These are phyloP conservation scores for Coilia nasus DNA, from an alignment of 2,797 vertebrate genomes.

Conservation along the genomic window DNA sequence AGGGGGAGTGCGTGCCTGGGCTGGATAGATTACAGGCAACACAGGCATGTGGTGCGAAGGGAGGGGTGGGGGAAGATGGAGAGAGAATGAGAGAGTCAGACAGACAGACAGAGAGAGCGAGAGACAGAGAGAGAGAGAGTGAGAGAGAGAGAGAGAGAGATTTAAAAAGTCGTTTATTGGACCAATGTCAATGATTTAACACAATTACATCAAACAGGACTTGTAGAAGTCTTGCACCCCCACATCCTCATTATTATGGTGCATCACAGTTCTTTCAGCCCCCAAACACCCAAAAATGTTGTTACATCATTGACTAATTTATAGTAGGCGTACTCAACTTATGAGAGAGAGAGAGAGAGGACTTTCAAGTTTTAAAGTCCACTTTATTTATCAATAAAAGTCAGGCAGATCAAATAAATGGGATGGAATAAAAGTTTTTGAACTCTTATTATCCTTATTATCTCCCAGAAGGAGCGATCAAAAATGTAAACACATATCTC, in stretches of 20 bases:
- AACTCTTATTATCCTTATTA: neutral
- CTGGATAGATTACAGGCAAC: slow-evolving; percentile 49
- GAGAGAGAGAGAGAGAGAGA: too few species aligned
- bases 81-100: neutral
- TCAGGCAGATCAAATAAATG: neutral
- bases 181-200: too few species aligned
- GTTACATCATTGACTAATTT: too few species aligned
- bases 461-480: neutral
- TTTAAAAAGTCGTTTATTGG: too few species aligned
- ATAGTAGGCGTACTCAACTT: too few species aligned
- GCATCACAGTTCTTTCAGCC: too few species aligned
- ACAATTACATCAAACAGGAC: too few species aligned
- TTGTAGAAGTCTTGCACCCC: too few species aligned
- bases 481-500: neutral
- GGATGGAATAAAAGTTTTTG: neutral
- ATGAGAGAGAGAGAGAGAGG: too few species aligned
- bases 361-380: neutral
- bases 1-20: slow-evolving; percentile 32
- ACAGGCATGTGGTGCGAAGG: slow-evolving; percentile 20
- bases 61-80: neutral
- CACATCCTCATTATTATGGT: too few species aligned
- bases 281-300: too few species aligned
- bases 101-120: neutral
- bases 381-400: slow-evolving; percentile 4
- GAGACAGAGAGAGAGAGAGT: neutral